Base-by-base conservation (phyloP, 2,888 invertebrate species). In the Mythimna impura region DNA sequence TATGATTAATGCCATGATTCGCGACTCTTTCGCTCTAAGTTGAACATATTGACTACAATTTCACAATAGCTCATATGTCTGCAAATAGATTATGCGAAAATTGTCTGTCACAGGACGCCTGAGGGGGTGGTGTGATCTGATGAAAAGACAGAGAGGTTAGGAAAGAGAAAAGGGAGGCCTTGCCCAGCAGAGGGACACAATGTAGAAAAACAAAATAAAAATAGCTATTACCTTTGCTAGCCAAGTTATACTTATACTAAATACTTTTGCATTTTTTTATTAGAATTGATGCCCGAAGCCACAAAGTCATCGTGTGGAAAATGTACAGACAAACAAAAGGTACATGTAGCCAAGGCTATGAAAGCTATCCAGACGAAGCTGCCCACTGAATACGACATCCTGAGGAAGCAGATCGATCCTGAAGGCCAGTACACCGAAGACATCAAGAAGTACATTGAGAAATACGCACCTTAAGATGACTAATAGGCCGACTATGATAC, bases 371-470 rank as follows among this genome's bases (percentile, higher is more conserved):
- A 97, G 73, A 94, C 97, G 61, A 94, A 97, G 67, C 96, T 97
- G 83, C 96, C 97, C 0, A 93, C 96, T 0, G 94, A 97, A 88
- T 98, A 97, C 97, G 95, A 96, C 20, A 91, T 95, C 68, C 93
- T 98, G 14, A 93, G 96, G 86, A 93, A 91, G 30, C 97, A 97
- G 89, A 97, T 96, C 90, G 98, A 98, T 90, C 97, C 97, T 14
- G 95, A 97, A 3, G 96, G 96, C 30, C 89, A 95, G 73, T 97
- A 97, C 92, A 93, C 93, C 73, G 93, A 91, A 61, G 96, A 95
- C 74, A 97, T 97, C 88, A 91, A 96, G 62, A 93, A 94, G 40
- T 94, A 90, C 81, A 3, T 93, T 3, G 76, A 67, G 0, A 83
- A 89, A 80, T 83, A 89, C 50, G 57, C 30, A 25, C 20, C 34